phyloP scores from a whole-genome alignment of 2,113 vertebrate species.

The Planiliza haematocheilus region DNA sequence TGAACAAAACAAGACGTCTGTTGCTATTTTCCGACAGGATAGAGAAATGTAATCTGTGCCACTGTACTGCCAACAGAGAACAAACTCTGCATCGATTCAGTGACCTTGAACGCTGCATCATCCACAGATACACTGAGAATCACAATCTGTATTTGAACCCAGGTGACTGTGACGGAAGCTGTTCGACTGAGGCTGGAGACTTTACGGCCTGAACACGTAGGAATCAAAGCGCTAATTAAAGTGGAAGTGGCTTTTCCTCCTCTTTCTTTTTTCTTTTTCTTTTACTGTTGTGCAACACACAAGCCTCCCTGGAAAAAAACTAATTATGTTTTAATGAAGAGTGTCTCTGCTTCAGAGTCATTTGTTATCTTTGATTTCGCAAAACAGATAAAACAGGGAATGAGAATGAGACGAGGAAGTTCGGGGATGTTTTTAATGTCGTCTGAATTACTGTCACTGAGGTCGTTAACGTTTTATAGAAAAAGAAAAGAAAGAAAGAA shows the following conservation, averaged over 20 bases:
- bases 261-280: no score
- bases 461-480: background rate
- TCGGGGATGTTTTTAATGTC: slow-evolving; percentile 36
- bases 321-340: slow-evolving; percentile 67
- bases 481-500: slow-evolving; percentile 16
- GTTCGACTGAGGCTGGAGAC: background rate
- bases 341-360: slow-evolving; percentile 27
- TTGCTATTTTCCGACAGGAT: no score
- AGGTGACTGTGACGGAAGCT: background rate
- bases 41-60: background rate
- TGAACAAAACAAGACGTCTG: no score
- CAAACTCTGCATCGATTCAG: background rate
- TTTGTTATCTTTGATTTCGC: slow-evolving; percentile 60
- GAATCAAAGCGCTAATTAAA: slow-evolving; percentile 47
- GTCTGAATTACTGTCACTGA: background rate
- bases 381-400: slow-evolving; percentile 46
- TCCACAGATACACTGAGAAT: background rate
- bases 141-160: background rate
- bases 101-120: slow-evolving; percentile 37
- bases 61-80: no score
- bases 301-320: slow-evolving; percentile 44
- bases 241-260: slow-evolving; percentile 9
- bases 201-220: slow-evolving; percentile 14
- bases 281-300: slow-evolving; percentile 26
- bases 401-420: slow-evolving; percentile 15